A percentile compares a stretch with the other conserved stretches of the same genome.
phyloP scores from a whole-genome alignment of 2,888 invertebrate species.

The Polydrusus cervinus region DNA sequence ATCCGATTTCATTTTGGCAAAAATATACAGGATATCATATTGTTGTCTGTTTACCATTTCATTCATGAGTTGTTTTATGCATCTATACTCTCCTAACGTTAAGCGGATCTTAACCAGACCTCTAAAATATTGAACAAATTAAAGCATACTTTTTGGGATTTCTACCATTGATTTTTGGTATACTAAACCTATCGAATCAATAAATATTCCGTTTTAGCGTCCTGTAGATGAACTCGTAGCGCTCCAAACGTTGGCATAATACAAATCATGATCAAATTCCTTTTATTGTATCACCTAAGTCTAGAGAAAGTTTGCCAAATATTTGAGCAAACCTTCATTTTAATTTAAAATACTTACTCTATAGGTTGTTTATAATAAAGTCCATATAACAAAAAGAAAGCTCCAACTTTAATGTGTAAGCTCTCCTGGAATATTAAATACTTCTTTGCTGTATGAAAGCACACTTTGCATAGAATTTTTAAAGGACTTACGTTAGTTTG shows the following conservation, averaged over 20 bases:
- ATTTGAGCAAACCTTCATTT: no score
- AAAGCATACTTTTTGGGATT: no score
- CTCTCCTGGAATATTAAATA: constrained; percentile 60
- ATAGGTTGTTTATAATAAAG: constrained; percentile 67
- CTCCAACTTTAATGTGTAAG: constrained; percentile 62
- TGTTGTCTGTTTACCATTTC: constrained; percentile 56
- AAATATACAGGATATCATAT: constrained; percentile 61
- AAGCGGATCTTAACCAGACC: constrained; percentile 63
- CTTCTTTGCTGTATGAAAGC: constrained; percentile 62
- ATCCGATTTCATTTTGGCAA: constrained; percentile 61
- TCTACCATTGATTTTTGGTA: no score
- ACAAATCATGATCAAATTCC: no score
- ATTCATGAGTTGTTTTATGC: constrained; percentile 59
- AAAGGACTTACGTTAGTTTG: constrained; percentile 58
- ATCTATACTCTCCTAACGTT: constrained; percentile 60
- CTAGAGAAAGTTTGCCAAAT: no score
- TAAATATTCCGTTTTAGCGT: no score
- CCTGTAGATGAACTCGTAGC: no score
- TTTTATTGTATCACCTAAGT: no score
- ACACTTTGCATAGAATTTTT: constrained; percentile 60
- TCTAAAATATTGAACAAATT: constrained; percentile 41
- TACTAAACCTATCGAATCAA: no score
- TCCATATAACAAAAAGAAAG: constrained; percentile 65
- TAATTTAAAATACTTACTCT: constrained; percentile 60
- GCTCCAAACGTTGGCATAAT: no score